Base-by-base conservation (phyloP, 1,140 invertebrate genomes). In the Scylla paramamosain region DNA sequence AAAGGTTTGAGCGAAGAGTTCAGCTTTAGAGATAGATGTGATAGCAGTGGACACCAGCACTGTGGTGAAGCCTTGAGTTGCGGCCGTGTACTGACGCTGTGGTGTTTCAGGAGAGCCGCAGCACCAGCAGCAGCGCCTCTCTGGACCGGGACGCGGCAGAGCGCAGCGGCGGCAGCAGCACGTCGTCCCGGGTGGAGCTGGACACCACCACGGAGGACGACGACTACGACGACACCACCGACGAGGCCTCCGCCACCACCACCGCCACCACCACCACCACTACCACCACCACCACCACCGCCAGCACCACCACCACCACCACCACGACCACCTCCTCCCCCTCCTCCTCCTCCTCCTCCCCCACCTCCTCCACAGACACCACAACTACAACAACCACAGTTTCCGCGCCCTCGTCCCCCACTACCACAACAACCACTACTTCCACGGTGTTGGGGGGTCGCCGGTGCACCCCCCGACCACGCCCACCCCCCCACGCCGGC, bases 151-250 rank as follows among this genome's bases (percentile, higher is more conserved):
- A 91, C 3, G 28, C 45, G 0, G 39, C 39, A 6, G 87, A 90
- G 31, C 52, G 86, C 0, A 90, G 93, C 88, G 91, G 14, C 67
- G 88, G 93, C n/a, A 91, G 88, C 88, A 89, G 86, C 86, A 77
- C 48, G n/a, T 77, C 48, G 25, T 77, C 48, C 16, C 31, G 93
- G n/a, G 87, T 90, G 0, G 93, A 94, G 88, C 67, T 94, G 4
- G 93, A 94, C 93, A 94, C 93, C n/a, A 59, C 87, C 77, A 94
- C 93, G 8, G 93, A 94, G 93, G 93, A 94, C 20, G 93, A 94
- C 32, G 93, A 94, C 39, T 89, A 90, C 14, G 88, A 94, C 32
- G 59, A 91, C 67, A 25, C 12, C 93, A 59, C 86, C 7, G 86
- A 90, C 86, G 31, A 16, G 14, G 59, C 83, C 59, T 32, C 52